phyloP scores from a whole-genome alignment of 2,888 invertebrate species.

The Eupithecia abbreviata region DNA sequence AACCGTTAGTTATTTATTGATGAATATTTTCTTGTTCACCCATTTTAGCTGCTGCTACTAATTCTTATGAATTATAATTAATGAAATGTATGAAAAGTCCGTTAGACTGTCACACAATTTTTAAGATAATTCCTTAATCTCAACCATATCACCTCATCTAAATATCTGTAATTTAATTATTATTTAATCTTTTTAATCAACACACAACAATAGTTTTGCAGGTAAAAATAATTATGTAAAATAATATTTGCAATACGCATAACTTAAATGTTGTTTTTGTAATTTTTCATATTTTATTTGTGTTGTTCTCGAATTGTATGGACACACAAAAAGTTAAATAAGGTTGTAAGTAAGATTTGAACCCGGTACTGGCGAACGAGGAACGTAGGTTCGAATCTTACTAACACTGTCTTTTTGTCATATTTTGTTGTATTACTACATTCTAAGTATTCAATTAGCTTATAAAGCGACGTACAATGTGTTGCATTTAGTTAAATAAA shows the following conservation, averaged over 20 bases:
- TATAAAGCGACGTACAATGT: background rate
- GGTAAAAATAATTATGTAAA: background rate
- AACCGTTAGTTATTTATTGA: background rate
- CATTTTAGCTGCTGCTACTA: background rate
- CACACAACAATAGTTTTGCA: background rate
- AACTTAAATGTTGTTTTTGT: background rate
- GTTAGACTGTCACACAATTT: background rate
- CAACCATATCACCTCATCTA: background rate
- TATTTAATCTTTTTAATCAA: background rate
- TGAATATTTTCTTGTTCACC: background rate
- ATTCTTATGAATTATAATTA: background rate
- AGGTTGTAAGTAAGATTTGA: background rate
- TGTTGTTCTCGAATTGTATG: background rate
- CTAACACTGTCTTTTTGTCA: background rate
- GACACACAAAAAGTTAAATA: background rate
- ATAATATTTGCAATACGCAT: background rate
- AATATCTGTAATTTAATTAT: background rate
- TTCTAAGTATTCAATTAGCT: conserved; percentile 1
- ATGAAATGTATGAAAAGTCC: background rate
- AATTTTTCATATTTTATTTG: conserved; percentile 1
- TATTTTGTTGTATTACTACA: background rate
- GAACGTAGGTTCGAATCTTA: conserved; percentile 9
- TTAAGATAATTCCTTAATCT: background rate
- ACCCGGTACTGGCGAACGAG: background rate
- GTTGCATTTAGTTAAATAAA: conserved; percentile 5